Evolutionary conservation across 2,113 vertebrate genomes (phyloP).

Genomic region (Coptodon bakossiorum): DNA sequence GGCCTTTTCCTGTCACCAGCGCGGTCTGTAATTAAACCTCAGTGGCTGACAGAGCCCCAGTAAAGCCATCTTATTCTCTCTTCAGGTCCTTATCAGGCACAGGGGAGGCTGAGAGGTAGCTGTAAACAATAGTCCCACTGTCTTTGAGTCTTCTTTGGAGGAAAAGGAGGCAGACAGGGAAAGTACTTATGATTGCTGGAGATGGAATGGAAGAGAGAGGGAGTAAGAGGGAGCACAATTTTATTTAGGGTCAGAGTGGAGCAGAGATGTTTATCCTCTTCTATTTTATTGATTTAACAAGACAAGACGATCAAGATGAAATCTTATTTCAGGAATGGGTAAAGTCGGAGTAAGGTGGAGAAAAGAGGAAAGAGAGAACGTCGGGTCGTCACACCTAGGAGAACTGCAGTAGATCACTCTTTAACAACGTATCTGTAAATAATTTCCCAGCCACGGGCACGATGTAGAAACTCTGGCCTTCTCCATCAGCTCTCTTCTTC

Average conservation of each 20-base stretch:
- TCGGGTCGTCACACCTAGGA: not conserved
- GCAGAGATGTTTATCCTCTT: slow-evolving; percentile 9
- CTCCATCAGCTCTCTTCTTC: not conserved
- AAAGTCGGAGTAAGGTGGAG: not conserved
- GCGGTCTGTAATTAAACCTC: slow-evolving; percentile 69
- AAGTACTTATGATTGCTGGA: slow-evolving; percentile 33
- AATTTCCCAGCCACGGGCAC: slow-evolving; percentile 1
- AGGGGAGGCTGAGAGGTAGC: slow-evolving; percentile 28
- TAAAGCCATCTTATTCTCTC: slow-evolving; percentile 58
- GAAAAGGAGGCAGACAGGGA: not conserved
- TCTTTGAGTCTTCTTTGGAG: slow-evolving; percentile 31
- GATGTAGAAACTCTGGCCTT: not conserved
- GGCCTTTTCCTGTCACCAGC: slow-evolving; percentile 23
- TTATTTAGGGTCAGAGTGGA: not conserved
- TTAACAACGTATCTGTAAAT: slow-evolving; percentile 17
- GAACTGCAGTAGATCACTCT: not conserved
- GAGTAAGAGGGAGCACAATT: not conserved
- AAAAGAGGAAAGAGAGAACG: not conserved
- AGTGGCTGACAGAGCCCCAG: slow-evolving; percentile 45
- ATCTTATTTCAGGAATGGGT: slow-evolving; percentile 4
- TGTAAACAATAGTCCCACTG: slow-evolving; percentile 61
- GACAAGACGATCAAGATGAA: slow-evolving; percentile 14
- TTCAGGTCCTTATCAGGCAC: slow-evolving; percentile 56
- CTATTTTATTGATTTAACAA: slow-evolving; percentile 29
- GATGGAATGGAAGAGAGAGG: not conserved